A percentile compares a stretch with the other conserved stretches of the same genome.
phyloP scores from a whole-genome alignment of 2,113 vertebrate genomes.

The Plecotus auritus region DNA sequence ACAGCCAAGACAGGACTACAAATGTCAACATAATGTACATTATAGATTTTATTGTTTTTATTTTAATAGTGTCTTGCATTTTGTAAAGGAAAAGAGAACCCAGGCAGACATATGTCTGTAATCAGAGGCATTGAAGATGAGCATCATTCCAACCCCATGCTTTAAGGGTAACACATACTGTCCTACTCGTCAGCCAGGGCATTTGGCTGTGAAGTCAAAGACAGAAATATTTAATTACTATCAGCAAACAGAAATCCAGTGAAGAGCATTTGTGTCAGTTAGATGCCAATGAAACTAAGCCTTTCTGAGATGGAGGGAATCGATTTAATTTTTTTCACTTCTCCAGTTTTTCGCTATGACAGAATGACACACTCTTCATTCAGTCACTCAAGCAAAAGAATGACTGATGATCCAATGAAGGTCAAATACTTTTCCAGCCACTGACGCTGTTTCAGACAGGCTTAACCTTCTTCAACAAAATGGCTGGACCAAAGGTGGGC shows the following conservation, averaged over 20 bases:
- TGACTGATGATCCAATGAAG: constrained; percentile 78
- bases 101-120: neutral
- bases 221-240: constrained; percentile 80
- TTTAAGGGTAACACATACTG: constrained; percentile 18
- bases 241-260: constrained; percentile 72
- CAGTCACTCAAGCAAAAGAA: constrained; percentile 81
- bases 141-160: neutral
- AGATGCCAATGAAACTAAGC: constrained; percentile 77
- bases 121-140: neutral
- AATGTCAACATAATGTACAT: neutral
- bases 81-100: neutral
- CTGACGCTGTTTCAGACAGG: constrained; percentile 69
- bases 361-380: constrained; percentile 82
- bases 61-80: neutral
- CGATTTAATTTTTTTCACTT: constrained; percentile 75
- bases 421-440: constrained; percentile 78
- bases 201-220: constrained; percentile 60
- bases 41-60: neutral
- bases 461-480: constrained; percentile 68
- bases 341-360: constrained; percentile 75
- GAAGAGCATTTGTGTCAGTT: constrained; percentile 80
- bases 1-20: neutral
- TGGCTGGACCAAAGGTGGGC: constrained; percentile 51
- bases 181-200: neutral
- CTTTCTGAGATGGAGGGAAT: constrained; percentile 76